Evolutionary conservation across 2,113 vertebrate species (phyloP).

Genomic region (Oncorhynchus tshawytscha): DNA sequence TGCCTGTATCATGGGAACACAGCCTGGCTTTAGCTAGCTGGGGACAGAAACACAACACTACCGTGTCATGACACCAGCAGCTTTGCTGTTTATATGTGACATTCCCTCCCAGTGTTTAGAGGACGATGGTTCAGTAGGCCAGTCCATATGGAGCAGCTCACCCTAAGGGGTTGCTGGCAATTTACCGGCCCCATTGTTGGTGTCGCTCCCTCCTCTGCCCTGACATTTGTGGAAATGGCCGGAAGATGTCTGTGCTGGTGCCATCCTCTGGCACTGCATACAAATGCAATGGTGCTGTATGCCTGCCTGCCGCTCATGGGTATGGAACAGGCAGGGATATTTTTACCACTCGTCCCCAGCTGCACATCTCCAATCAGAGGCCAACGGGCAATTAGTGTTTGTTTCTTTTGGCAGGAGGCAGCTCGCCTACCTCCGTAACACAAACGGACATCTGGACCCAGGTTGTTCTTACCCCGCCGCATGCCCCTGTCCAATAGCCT

Average conservation of each 20-base stretch:
- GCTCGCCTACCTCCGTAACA: conserved; percentile 58
- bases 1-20: conserved; percentile 14
- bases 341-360: conserved; percentile 73
- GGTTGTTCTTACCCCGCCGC: conserved; percentile 33
- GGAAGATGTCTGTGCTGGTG: conserved; percentile 58
- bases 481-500: conserved; percentile 3
- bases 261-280: conserved; percentile 53
- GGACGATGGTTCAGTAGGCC: conserved; percentile 45
- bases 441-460: conserved; percentile 67
- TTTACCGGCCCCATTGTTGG: conserved; percentile 28
- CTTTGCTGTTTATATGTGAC: conserved; percentile 39
- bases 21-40: conserved; percentile 36
- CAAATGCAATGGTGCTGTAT: conserved; percentile 60
- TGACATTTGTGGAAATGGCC: conserved; percentile 57
- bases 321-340: conserved; percentile 59
- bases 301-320: conserved; percentile 60
- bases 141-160: conserved; percentile 19
- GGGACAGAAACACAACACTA: conserved; percentile 11
- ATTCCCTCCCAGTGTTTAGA: conserved; percentile 45
- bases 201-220: conserved; percentile 42
- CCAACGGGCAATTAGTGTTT: conserved; percentile 74
- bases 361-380: conserved; percentile 69
- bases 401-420: conserved; percentile 60
- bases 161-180: conserved; percentile 28
- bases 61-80: conserved; percentile 39